Evolutionary conservation across 2,888 invertebrate species (phyloP).

Genomic region (Cataglyphis albicans): DNA sequence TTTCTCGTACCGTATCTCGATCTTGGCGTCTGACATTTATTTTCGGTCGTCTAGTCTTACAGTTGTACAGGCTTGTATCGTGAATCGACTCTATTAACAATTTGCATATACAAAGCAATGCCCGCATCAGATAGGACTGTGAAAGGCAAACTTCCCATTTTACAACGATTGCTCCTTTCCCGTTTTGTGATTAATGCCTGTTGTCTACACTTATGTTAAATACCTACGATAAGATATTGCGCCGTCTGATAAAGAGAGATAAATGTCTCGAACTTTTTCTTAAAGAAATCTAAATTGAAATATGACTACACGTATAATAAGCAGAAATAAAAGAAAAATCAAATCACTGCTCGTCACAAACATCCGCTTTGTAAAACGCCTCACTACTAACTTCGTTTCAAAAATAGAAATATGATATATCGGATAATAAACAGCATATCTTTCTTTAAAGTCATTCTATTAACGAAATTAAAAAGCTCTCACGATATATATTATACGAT

Average conservation of each 20-base stretch:
- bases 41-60: constrained; percentile 30
- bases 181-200: constrained; percentile 64
- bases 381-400: constrained; percentile 21
- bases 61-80: constrained; percentile 42
- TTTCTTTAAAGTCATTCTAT: background rate
- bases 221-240: constrained; percentile 49
- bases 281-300: background rate
- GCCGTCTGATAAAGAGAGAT: constrained; percentile 20
- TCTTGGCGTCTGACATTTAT: constrained; percentile 21
- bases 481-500: background rate
- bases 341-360: constrained; percentile 26
- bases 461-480: background rate
- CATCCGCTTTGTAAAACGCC: constrained; percentile 34
- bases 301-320: background rate
- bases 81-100: constrained; percentile 72
- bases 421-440: background rate
- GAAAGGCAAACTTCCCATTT: constrained; percentile 66
- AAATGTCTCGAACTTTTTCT: background rate
- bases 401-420: constrained; percentile 15
- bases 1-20: background rate
- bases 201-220: constrained; percentile 48
- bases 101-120: constrained; percentile 73
- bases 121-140: constrained; percentile 67
- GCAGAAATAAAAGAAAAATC: background rate
- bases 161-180: constrained; percentile 65